Base-by-base conservation (phyloP, 53 echinoderm and acorn worm species). In the Zoroaster sp. region DNA sequence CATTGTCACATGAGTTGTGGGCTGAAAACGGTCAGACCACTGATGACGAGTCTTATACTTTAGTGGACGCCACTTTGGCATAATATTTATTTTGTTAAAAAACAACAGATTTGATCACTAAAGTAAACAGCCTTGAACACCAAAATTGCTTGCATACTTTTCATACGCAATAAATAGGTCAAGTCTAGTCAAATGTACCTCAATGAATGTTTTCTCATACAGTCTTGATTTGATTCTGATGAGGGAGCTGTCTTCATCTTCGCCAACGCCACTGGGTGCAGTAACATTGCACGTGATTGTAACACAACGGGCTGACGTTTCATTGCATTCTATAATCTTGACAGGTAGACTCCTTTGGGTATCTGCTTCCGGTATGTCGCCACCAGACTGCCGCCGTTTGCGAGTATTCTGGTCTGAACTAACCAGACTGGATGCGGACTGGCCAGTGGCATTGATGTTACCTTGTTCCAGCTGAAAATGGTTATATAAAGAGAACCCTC, bases 141-240 rank as follows among this genome's bases (percentile, higher is more conserved):
- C 10, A 3, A 10, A 10, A 2, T 59, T 28, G 23, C 21, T 11
- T 9, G 7, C 28, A 23, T 54, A n/a, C n/a, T n/a, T n/a, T n/a
- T n/a, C n/a, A n/a, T n/a, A n/a, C n/a, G n/a, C n/a, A n/a, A n/a
- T n/a, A n/a, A n/a, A n/a, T n/a, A n/a, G n/a, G n/a, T n/a, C n/a
- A n/a, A n/a, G n/a, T n/a, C n/a, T n/a, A n/a, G n/a, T 65, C 23
- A 12, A 32, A 70, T 21, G 5, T 20, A 85, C 85, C 85, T 46
- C 13, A 5, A 69, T 40, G 10, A 85, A 71, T 41, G 85, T 85
- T 35, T 70, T 69, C 47, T 85, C 70, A 13, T 71, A 85, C 47
- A 85, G n/a, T 23, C 71, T 45, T 3, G 85, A 85, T 85, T 49
- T 69, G 85, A 85, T 85, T 32, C 42, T 45, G 30, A 85, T 45